Conservation (phyloP, 2,113 vertebrate species). For the Microtus oregoni region DNA sequence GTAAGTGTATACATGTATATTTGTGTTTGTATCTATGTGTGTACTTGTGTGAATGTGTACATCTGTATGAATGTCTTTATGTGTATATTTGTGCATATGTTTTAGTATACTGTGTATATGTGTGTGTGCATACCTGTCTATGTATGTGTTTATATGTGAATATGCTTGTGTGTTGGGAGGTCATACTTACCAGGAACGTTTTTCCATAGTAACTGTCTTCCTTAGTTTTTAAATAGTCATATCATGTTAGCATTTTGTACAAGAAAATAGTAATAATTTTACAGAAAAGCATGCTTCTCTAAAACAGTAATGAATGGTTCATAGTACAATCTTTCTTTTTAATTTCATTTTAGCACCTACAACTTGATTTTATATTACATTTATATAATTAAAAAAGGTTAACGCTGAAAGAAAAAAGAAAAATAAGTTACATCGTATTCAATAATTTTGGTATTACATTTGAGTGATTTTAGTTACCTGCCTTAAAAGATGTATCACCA, state of each 20-base stretch:
- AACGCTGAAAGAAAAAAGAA: constrained; percentile 4
- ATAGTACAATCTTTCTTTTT: background rate
- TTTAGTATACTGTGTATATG: background rate
- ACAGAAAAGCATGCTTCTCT: background rate
- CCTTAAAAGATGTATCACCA: constrained; percentile 66
- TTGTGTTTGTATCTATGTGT: background rate
- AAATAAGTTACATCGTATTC: background rate
- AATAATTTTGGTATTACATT: constrained; percentile 59
- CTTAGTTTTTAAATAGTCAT: background rate
- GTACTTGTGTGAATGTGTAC: background rate
- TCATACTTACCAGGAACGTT: background rate
- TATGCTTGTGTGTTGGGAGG: background rate
- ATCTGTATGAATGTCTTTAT: background rate
- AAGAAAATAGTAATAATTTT: background rate
- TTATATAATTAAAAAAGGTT: constrained; percentile 24
- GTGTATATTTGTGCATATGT: background rate
- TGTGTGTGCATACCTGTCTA: background rate
- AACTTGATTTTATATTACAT: constrained; percentile 36
- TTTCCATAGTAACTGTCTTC: background rate
- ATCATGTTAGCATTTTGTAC: background rate
- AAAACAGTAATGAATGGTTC: background rate
- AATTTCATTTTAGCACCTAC: background rate
- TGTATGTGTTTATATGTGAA: background rate
- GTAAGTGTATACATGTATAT: background rate
- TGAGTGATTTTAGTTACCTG: constrained; percentile 59